Percentiles rank a stretch among this genome's conserved stretches.
Conservation (phyloP, 2,113 vertebrate species). For the Cyprinodon brontotheroides region DNA sequence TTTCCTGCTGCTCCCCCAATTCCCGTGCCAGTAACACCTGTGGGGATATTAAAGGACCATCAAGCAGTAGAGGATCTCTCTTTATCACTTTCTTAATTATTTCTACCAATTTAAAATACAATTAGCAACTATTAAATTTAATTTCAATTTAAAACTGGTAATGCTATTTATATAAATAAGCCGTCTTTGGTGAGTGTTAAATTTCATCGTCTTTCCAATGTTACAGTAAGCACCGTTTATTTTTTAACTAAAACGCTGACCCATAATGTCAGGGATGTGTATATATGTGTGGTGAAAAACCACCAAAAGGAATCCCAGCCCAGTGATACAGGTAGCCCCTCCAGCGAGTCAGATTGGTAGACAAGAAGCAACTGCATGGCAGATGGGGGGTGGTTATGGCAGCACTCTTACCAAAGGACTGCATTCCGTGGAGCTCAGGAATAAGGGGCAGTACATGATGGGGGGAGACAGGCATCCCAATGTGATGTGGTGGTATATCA, state of each 20-base stretch:
- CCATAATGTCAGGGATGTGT: neutral
- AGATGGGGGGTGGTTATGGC: constrained; percentile 58
- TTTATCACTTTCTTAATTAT: neutral
- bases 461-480: constrained; percentile 87
- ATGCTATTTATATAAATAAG: neutral
- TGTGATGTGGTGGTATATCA: constrained; percentile 93
- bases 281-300: neutral
- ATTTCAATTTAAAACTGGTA: neutral
- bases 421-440: constrained; percentile 88
- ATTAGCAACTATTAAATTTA: neutral
- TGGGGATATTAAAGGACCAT: constrained; percentile 45
- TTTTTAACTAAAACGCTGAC: neutral
- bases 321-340: constrained; percentile 82
- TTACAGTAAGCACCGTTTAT: neutral
- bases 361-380: constrained; percentile 82
- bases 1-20: constrained; percentile 84
- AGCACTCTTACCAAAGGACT: constrained; percentile 90
- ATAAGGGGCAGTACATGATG: constrained; percentile 89
- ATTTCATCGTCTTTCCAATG: neutral
- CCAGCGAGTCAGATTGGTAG: constrained; percentile 78
- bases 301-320: constrained; percentile 46
- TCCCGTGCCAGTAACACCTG: constrained; percentile 85
- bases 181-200: neutral
- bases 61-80: neutral
- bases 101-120: neutral